These are phyloP conservation scores for Cataglyphis rosenhaueri DNA, from an alignment of 2,888 invertebrate genomes.

Conservation along the genomic window DNA sequence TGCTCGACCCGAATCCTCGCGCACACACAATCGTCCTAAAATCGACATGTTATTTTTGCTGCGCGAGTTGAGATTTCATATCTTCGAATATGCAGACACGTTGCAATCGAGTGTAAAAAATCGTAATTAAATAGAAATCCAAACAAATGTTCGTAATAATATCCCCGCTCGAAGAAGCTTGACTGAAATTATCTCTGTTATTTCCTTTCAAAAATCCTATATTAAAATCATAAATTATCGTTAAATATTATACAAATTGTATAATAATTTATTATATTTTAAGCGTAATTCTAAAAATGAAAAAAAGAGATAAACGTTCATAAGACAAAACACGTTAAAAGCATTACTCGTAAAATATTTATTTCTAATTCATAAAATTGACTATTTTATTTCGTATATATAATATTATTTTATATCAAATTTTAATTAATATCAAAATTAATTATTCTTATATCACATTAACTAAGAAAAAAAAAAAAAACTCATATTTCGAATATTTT, in stretches of 20 bases:
- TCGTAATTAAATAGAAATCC: constrained; percentile 2
- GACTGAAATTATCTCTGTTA: neutral
- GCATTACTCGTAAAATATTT: neutral
- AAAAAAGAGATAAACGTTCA: neutral
- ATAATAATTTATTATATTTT: neutral
- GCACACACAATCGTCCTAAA: neutral
- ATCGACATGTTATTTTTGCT: constrained; percentile 45
- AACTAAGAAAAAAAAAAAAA: neutral
- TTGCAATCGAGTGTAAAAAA: constrained; percentile 7
- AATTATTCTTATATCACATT: neutral
- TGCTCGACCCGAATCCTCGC: constrained; percentile 25
- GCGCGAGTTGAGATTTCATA: neutral
- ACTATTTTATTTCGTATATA: neutral
- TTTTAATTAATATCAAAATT: neutral
- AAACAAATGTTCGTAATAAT: neutral
- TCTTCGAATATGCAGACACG: neutral
- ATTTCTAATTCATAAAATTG: neutral
- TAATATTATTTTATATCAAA: neutral
- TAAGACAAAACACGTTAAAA: neutral
- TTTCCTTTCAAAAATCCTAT: neutral
- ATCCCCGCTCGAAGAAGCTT: neutral
- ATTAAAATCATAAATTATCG: neutral
- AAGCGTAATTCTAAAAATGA: neutral
- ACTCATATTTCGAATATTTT: neutral
- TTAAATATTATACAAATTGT: neutral